These are phyloP conservation scores for Platycnemis pennipes DNA, from an alignment of 2,888 invertebrate genomes.

Conservation along the genomic window DNA sequence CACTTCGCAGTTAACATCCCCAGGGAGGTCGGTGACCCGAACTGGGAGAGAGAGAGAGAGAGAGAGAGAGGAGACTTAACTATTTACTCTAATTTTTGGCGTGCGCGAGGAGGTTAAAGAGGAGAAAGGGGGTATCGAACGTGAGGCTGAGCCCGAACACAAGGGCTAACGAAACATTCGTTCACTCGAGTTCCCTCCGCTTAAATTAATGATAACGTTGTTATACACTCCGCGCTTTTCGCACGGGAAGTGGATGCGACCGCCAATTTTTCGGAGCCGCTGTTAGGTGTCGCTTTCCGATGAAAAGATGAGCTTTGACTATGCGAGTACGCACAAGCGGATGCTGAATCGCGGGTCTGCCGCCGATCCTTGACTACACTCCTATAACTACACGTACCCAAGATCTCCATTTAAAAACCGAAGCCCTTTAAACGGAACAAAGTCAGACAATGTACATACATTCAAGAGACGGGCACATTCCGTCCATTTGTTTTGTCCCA, in stretches of 20 bases:
- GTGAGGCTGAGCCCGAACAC: not conserved
- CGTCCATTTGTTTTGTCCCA: not conserved
- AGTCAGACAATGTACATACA: not conserved
- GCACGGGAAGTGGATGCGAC: not conserved
- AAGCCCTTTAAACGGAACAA: not conserved
- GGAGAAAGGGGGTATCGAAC: not conserved
- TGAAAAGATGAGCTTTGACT: not conserved
- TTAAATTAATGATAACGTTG: not conserved
- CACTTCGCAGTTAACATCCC: not conserved
- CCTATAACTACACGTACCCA: not conserved
- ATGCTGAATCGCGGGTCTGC: not conserved
- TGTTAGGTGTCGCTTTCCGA: not conserved
- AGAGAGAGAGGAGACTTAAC: too few relatives aligned
- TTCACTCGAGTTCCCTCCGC: not conserved
- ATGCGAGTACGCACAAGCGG: not conserved
- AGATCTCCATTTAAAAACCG: not conserved
- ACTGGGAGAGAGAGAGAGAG: not conserved
- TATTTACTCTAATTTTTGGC: constrained; percentile 12
- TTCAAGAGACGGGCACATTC: not conserved
- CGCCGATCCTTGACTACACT: not conserved
- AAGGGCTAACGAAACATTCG: not conserved
- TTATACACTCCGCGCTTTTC: not conserved
- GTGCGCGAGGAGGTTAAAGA: not conserved
- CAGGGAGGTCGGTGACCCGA: not conserved
- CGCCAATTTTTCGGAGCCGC: not conserved